These are phyloP conservation scores for Siderastrea radians DNA, from an alignment of 92 coral and sea anemone genomes.

Conservation along the genomic window DNA sequence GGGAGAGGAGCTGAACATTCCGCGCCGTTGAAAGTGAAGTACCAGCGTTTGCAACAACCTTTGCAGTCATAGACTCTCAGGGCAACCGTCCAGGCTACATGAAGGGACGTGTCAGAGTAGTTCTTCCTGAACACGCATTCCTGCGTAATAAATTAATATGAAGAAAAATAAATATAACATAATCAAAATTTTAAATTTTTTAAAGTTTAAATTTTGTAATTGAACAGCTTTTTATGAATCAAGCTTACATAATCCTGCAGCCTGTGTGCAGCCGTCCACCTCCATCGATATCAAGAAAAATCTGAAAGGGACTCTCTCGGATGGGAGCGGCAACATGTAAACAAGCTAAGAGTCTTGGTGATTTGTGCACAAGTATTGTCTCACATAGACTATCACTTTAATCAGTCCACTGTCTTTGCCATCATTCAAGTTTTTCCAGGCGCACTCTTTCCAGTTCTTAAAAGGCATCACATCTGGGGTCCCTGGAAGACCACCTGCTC, in stretches of 20 bases:
- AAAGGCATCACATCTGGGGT: background rate
- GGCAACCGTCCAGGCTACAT: background rate
- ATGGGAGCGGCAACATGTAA: too few species aligned
- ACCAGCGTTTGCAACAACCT: background rate
- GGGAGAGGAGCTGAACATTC: slow-evolving; percentile 4
- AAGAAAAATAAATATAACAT: background rate
- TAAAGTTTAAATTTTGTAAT: too few species aligned
- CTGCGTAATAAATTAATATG: background rate
- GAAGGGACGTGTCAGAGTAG: slow-evolving; percentile 1
- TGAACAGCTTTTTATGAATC: too few species aligned
- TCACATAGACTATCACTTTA: background rate
- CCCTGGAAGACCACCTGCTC: background rate
- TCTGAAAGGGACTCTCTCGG: too few species aligned
- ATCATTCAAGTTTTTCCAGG: background rate
- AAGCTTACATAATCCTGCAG: too few species aligned
- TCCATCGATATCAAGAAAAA: too few species aligned
- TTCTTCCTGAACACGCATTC: background rate
- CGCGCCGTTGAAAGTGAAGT: background rate
- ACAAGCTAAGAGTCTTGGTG: background rate
- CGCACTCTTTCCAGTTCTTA: slow-evolving; percentile 13
- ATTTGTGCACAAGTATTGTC: too few species aligned
- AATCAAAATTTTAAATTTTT: too few species aligned
- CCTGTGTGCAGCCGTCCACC: too few species aligned
- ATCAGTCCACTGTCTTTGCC: background rate
- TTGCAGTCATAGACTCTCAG: background rate